phyloP scores from a whole-genome alignment of 1,140 invertebrate genomes.

The Drosophila sucinea region DNA sequence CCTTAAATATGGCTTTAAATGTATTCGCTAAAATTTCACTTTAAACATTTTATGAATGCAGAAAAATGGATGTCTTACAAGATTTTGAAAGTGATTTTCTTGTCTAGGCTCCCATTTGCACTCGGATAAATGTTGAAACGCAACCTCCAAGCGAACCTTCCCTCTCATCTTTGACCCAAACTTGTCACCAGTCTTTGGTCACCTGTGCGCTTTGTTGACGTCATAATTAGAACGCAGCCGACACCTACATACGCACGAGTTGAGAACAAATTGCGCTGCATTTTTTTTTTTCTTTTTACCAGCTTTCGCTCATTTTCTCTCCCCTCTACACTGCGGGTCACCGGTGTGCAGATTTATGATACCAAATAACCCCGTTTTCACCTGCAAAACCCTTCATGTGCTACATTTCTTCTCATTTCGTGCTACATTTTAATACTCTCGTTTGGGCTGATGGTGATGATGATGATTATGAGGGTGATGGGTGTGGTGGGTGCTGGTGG shows the following conservation, averaged over 20 bases:
- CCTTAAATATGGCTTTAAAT: not conserved
- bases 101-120: no score
- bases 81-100: no score
- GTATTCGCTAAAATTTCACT: not conserved
- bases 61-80: not conserved
- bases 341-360: slow-evolving; percentile 72
- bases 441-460: not conserved
- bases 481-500: not conserved
- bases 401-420: slow-evolving; percentile 74
- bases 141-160: not conserved
- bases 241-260: slow-evolving; percentile 55
- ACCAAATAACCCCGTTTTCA: slow-evolving; percentile 61
- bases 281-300: slow-evolving; percentile 29
- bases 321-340: slow-evolving; percentile 29
- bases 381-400: slow-evolving; percentile 54
- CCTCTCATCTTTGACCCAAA: not conserved
- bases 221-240: slow-evolving; percentile 59
- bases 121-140: no score
- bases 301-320: not conserved
- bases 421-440: slow-evolving; percentile 75
- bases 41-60: not conserved
- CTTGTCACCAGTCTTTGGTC: not conserved
- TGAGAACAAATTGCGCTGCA: slow-evolving; percentile 75
- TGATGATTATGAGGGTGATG: not conserved
- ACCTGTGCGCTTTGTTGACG: slow-evolving; percentile 49